Base-by-base conservation (phyloP, 2,797 vertebrate species). In the Poecilia picta region DNA sequence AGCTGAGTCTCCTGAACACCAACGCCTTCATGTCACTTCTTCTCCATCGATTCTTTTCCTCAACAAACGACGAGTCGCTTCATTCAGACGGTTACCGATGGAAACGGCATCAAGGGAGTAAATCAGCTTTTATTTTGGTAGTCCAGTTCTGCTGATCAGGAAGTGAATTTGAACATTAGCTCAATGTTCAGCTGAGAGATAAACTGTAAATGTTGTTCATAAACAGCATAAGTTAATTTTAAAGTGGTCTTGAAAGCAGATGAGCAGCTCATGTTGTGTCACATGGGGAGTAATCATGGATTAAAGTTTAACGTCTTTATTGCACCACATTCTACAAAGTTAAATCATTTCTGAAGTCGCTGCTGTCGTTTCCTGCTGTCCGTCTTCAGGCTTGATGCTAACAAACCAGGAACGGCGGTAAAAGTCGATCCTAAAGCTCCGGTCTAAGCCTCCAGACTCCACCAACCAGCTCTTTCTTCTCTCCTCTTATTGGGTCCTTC, bases 291-390 rank as follows among this genome's bases (percentile, higher is more conserved):
- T 20, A 49, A 49, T 49, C 16, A 49, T 20, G 13, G 18, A 51
- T 51, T 51, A 51, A 23, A 51, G 20, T 51, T 8, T 51, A 23
- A 51, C 49, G 0, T 51, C 18, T 2, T 51, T 5, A 47, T 1
- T 47, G 46, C 15, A 5, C 0, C 4, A 4, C 20, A 8, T 2
- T 51, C 49, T 7, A 16, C 5, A 10, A n/a, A 55, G 2, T 55
- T 55, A n/a, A n/a, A 55, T n/a, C 10, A n/a, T 55, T 25, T 4
- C 25, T 55, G 74, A 31, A 72, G 81, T 36, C 57, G 47, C 72
- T 41, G 16, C 78, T 80, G 74, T 85, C 81, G 88, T 83, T 89
- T 79, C 45, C 75, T 78, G 47, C 78, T n/a, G n/a, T n/a, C n/a
- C 74, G 74, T 66, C 77, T 74, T 47, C 45, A 10, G 23, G 66